These are phyloP conservation scores for Fistularia tabacaria DNA, from an alignment of 2,797 vertebrate genomes.

Conservation along the genomic window DNA sequence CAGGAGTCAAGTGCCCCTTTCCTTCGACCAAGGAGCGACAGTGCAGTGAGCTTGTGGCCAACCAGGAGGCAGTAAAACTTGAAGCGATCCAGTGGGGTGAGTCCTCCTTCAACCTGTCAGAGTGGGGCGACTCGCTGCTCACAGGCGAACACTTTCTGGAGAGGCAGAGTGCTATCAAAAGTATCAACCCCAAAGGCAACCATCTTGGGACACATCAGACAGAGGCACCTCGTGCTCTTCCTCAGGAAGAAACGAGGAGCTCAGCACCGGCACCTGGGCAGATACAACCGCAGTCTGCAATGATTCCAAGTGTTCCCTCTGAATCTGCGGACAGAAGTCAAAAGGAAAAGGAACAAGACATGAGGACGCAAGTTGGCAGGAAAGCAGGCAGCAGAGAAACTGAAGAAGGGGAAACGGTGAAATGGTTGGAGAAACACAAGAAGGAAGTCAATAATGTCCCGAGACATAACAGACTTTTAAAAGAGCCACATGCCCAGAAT, in stretches of 20 bases:
- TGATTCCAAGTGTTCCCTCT: too few relatives aligned
- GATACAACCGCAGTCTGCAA: slow-evolving; percentile 7
- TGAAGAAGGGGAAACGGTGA: too few relatives aligned
- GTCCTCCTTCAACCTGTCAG: slow-evolving; percentile 80
- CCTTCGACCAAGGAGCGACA: slow-evolving; percentile 41
- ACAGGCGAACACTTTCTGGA: slow-evolving; percentile 76
- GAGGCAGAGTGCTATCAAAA: slow-evolving; percentile 42
- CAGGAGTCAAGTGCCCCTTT: slow-evolving; percentile 5
- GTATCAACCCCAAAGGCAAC: neutral
- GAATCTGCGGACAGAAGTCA: too few relatives aligned
- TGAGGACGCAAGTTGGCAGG: too few relatives aligned
- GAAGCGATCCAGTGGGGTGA: slow-evolving; percentile 69
- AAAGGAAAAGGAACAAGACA: too few relatives aligned
- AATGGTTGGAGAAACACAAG: neutral
- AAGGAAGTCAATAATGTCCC: slow-evolving; percentile 20
- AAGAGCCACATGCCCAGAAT: slow-evolving; percentile 12
- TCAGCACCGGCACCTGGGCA: slow-evolving; percentile 4
- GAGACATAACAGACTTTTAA: too few relatives aligned
- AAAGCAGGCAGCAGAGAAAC: too few relatives aligned
- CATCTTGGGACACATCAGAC: too few relatives aligned
- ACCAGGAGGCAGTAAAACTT: slow-evolving; percentile 68
- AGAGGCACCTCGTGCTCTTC: neutral
- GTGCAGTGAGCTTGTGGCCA: slow-evolving; percentile 56
- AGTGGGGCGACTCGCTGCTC: slow-evolving; percentile 80
- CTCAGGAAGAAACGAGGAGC: neutral